These are phyloP conservation scores for Bombyx huttoni DNA, from an alignment of 2,888 invertebrate species.

Conservation along the genomic window DNA sequence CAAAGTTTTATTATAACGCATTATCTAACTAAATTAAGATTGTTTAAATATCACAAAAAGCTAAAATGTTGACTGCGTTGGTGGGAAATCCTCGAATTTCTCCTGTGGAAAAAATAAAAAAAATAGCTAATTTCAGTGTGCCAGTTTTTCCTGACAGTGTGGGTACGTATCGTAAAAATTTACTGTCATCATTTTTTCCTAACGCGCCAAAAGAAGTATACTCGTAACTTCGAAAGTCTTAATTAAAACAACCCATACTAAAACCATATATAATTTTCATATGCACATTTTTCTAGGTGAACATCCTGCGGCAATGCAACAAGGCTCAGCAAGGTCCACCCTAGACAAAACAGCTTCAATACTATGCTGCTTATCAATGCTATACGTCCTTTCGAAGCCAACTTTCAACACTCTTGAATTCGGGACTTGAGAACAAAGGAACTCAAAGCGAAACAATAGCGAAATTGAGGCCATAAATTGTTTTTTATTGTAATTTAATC, in stretches of 20 bases:
- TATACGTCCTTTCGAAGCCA: constrained; percentile 29
- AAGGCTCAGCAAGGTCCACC: constrained; percentile 54
- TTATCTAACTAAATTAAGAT: too few relatives aligned
- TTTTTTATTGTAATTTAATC: neutral
- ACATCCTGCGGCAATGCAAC: constrained; percentile 66
- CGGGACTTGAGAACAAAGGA: constrained; percentile 35
- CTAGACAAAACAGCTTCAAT: constrained; percentile 40
- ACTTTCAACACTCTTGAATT: constrained; percentile 24
- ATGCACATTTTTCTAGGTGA: constrained; percentile 35
- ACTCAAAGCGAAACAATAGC: neutral
- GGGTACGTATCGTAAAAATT: too few relatives aligned
- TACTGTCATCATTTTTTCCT: too few relatives aligned
- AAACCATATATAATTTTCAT: neutral
- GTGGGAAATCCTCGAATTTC: too few relatives aligned
- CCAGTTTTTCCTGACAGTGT: too few relatives aligned
- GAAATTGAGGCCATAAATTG: neutral
- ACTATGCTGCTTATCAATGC: constrained; percentile 30
- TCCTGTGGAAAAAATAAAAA: too few relatives aligned
- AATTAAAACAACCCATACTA: neutral
- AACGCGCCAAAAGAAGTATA: too few relatives aligned
- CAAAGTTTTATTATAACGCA: too few relatives aligned
- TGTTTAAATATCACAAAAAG: too few relatives aligned
- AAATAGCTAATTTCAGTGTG: too few relatives aligned
- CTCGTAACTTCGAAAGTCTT: too few relatives aligned
- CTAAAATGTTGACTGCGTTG: too few relatives aligned